These are phyloP conservation scores for Diachasmimorpha longicaudata DNA, from an alignment of 1,140 invertebrate genomes.

Conservation along the genomic window DNA sequence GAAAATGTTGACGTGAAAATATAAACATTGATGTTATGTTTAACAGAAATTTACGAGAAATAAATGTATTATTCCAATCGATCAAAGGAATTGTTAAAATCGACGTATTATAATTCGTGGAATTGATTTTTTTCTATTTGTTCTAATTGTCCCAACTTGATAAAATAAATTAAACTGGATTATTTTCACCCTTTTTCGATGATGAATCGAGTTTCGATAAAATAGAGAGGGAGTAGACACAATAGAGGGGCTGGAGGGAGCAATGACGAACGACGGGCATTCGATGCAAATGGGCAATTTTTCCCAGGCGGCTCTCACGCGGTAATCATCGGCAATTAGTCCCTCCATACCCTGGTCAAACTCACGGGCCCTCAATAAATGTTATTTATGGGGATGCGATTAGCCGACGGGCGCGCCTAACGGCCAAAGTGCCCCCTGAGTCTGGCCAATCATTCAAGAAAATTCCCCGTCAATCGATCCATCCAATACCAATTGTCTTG, in stretches of 20 bases:
- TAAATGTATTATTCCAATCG: no score
- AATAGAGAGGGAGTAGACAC: neutral
- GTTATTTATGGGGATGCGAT: slow-evolving; percentile 35
- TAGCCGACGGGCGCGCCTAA: slow-evolving; percentile 29
- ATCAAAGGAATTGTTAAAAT: neutral
- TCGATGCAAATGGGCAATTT: slow-evolving; percentile 36
- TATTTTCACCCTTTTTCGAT: neutral
- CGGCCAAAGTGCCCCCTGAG: slow-evolving; percentile 11
- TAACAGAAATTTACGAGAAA: no score
- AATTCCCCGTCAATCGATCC: slow-evolving; percentile 10
- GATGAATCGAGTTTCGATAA: slow-evolving; percentile 27
- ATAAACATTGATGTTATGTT: no score
- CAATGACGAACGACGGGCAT: slow-evolving; percentile 27
- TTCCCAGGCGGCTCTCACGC: slow-evolving; percentile 26
- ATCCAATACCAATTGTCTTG: neutral
- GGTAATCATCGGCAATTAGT: slow-evolving; percentile 37
- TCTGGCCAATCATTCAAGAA: neutral
- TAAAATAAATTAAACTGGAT: neutral
- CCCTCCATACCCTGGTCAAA: neutral
- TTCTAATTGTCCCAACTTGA: neutral
- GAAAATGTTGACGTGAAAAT: neutral
- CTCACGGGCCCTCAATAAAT: slow-evolving; percentile 20
- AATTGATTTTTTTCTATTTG: neutral
- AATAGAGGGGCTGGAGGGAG: neutral
- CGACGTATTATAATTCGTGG: neutral